A percentile compares a stretch with the other conserved stretches of the same genome.
These are phyloP conservation scores for Rhynchotus rufescens DNA, from an alignment of 2,797 vertebrate species.

Conservation along the genomic window DNA sequence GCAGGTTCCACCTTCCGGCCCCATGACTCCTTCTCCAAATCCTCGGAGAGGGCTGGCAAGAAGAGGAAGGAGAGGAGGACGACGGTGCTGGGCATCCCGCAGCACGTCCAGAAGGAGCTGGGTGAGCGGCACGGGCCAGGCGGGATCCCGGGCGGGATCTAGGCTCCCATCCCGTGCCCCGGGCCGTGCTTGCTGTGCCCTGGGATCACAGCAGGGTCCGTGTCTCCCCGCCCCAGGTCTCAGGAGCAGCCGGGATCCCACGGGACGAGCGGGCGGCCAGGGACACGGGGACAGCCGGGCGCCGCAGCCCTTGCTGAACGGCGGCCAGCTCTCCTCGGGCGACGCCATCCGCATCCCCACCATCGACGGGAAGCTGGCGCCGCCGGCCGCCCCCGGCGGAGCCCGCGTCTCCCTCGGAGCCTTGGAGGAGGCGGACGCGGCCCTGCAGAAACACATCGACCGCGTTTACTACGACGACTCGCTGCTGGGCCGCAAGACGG, in stretches of 20 bases:
- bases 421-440: slow-evolving; percentile 83
- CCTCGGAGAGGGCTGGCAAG: slow-evolving; percentile 79
- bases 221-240: slow-evolving; percentile 64
- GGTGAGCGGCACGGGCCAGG: slow-evolving; percentile 64
- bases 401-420: slow-evolving; percentile 88
- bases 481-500: slow-evolving; percentile 76
- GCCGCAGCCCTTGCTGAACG: slow-evolving; percentile 38
- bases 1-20: slow-evolving; percentile 85
- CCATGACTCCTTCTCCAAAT: slow-evolving; percentile 81
- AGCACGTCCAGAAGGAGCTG: slow-evolving; percentile 94
- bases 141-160: fast-evolving
- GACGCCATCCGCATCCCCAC: slow-evolving; percentile 82
- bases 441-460: slow-evolving; percentile 85
- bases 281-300: neutral
- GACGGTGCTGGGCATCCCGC: slow-evolving; percentile 95
- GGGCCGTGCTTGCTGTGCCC: neutral
- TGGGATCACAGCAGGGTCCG: fast-evolving
- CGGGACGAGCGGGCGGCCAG: neutral
- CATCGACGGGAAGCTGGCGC: slow-evolving; percentile 83
- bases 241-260: slow-evolving; percentile 53
- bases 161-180: fast-evolving
- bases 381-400: slow-evolving; percentile 33
- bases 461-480: slow-evolving; percentile 86
- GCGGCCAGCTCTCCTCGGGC: neutral
- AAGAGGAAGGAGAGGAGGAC: slow-evolving; percentile 89